phyloP scores from a whole-genome alignment of 1,140 invertebrate genomes.

The Musca vetustissima region DNA sequence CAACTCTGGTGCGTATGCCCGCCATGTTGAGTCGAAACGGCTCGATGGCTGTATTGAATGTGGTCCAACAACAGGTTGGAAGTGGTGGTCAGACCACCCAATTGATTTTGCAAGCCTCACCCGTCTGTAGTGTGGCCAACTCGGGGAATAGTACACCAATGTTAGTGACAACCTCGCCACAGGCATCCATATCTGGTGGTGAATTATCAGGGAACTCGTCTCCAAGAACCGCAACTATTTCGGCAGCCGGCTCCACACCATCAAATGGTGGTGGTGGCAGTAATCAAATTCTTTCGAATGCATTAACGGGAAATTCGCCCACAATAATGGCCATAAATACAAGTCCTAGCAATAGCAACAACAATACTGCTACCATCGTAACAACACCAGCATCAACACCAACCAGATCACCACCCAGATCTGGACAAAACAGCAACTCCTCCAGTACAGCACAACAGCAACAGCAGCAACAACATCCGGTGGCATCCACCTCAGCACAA shows the following conservation, averaged over 20 bases:
- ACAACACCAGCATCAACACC: constrained; percentile 27
- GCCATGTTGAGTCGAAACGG: constrained; percentile 46
- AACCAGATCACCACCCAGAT: constrained; percentile 7
- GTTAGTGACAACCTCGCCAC: constrained; percentile 25
- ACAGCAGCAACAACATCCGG: constrained; percentile 15
- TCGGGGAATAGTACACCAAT: constrained; percentile 18
- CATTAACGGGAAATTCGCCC: constrained; percentile 9
- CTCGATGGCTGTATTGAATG: constrained; percentile 52
- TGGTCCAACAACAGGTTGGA: constrained; percentile 43
- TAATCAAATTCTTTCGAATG: neutral
- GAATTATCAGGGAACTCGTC: constrained; percentile 26
- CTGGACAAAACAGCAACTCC: neutral
- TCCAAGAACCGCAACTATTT: constrained; percentile 19
- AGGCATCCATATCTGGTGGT: neutral
- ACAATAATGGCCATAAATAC: constrained; percentile 7
- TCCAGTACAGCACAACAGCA: neutral
- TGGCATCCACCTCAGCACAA: constrained; percentile 14
- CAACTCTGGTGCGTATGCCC: constrained; percentile 49
- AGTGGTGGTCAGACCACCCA: constrained; percentile 40
- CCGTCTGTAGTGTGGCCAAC: constrained; percentile 4
- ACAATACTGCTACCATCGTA: constrained; percentile 22
- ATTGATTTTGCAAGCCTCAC: constrained; percentile 43
- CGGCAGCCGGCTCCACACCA: neutral
- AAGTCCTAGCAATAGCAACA: neutral
- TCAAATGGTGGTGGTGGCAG: too few relatives aligned